These are phyloP conservation scores for Abscondita cerata DNA, from an alignment of 2,888 invertebrate genomes.

Conservation along the genomic window DNA sequence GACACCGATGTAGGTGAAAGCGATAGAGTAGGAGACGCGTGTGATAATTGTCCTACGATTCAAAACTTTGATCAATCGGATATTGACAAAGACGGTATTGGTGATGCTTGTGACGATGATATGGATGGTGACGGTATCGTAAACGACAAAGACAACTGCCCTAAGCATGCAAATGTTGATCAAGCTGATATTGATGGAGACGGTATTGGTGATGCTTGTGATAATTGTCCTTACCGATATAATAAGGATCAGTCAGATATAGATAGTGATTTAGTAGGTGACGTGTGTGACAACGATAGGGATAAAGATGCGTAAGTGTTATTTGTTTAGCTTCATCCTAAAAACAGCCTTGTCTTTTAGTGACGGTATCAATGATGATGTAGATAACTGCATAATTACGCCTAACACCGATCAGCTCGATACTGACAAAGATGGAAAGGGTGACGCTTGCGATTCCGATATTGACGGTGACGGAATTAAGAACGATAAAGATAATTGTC, in stretches of 20 bases:
- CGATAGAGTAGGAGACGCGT: constrained; percentile 87
- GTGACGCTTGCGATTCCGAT: constrained; percentile 85
- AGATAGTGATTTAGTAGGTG: constrained; percentile 86
- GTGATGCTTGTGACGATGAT: constrained; percentile 91
- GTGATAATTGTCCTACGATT: constrained; percentile 85
- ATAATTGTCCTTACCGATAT: constrained; percentile 80
- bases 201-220: too few species aligned
- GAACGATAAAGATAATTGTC: constrained; percentile 83
- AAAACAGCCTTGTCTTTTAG: constrained; percentile 47
- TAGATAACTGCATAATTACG: constrained; percentile 87
- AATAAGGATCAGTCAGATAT: constrained; percentile 76
- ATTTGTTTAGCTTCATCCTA: too few species aligned
- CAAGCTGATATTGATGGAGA: constrained; percentile 89
- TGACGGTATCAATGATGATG: constrained; percentile 84
- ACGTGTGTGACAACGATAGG: constrained; percentile 87
- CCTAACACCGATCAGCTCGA: constrained; percentile 91
- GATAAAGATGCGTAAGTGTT: constrained; percentile 75
- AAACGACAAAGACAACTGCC: constrained; percentile 80
- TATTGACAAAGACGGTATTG: constrained; percentile 81
- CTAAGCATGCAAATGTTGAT: constrained; percentile 72
- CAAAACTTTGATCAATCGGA: constrained; percentile 77
- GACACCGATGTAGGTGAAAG: constrained; percentile 90
- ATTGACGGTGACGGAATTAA: constrained; percentile 84
- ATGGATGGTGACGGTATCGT: constrained; percentile 84
- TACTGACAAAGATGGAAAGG: constrained; percentile 79